Percentiles rank a stretch among this genome's conserved stretches.
phyloP scores from a whole-genome alignment of 1,140 invertebrate species.

The Gyrodactylus bullatarudis region DNA sequence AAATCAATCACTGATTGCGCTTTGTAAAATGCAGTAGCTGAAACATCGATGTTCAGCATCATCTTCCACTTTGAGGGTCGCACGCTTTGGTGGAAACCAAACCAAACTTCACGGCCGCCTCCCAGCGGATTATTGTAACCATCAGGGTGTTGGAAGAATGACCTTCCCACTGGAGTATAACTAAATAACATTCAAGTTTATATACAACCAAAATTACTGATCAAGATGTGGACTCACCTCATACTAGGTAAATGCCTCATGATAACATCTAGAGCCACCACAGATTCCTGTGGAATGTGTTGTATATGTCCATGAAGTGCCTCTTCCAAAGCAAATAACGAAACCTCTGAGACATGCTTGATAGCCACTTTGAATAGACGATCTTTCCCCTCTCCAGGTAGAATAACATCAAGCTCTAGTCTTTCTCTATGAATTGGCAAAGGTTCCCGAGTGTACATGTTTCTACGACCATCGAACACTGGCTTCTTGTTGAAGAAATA shows the following conservation, averaged over 20 bases:
- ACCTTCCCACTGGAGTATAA: constrained; percentile 88
- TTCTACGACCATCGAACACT: constrained; percentile 79
- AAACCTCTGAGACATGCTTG: constrained; percentile 85
- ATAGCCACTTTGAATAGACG: constrained; percentile 85
- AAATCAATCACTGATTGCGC: constrained; percentile 97
- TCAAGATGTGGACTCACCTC: constrained; percentile 26
- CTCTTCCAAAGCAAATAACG: constrained; percentile 71
- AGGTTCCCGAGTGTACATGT: constrained; percentile 82
- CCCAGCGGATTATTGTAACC: constrained; percentile 88
- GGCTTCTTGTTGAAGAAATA: constrained; percentile 85
- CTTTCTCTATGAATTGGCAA: constrained; percentile 76
- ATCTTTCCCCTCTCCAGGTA: constrained; percentile 91
- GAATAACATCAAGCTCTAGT: constrained; percentile 64
- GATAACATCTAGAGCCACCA: constrained; percentile 79
- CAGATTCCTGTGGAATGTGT: constrained; percentile 73
- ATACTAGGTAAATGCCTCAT: constrained; percentile 96
- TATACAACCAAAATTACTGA: background rate
- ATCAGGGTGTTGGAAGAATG: constrained; percentile 92
- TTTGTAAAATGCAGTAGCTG: constrained; percentile 97
- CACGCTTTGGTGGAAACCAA: constrained; percentile 98
- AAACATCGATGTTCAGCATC: constrained; percentile 99
- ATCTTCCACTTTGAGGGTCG: constrained; percentile 98
- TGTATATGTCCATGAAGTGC: constrained; percentile 61
- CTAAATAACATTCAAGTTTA: constrained; percentile 11
- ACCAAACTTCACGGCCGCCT: constrained; percentile 95